phyloP scores from a whole-genome alignment of 2,888 invertebrate species.

The Polyommatus icarus region DNA sequence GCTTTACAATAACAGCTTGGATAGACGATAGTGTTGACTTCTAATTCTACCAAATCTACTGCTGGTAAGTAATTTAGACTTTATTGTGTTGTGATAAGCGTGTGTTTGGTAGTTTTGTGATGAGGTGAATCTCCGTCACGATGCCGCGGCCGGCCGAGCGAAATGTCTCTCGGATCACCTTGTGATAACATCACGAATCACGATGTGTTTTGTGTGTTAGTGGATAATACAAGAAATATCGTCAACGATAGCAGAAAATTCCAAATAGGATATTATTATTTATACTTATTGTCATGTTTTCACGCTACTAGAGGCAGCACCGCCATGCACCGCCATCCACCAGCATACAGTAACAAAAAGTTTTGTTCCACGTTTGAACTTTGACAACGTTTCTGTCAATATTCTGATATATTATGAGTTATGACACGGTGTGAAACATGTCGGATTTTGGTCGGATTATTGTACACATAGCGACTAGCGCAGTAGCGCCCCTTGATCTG shows the following conservation, averaged over 20 bases:
- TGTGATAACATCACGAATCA: conserved; percentile 4
- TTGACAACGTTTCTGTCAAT: too few species aligned
- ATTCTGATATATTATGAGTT: too few species aligned
- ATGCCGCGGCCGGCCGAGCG: background rate
- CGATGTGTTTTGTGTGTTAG: background rate
- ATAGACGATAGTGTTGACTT: background rate
- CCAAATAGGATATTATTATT: background rate
- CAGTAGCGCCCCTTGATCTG: too few species aligned
- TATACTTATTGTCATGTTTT: too few species aligned
- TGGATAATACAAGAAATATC: background rate
- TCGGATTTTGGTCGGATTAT: too few species aligned
- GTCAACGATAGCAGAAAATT: background rate
- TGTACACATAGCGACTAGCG: too few species aligned
- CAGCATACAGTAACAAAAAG: too few species aligned
- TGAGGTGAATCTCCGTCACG: background rate
- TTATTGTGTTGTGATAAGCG: background rate
- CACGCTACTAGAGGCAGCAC: too few species aligned
- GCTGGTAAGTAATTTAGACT: background rate
- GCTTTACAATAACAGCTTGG: background rate
- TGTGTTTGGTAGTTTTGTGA: background rate
- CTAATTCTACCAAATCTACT: background rate
- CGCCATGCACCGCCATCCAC: too few species aligned
- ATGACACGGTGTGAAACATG: too few species aligned
- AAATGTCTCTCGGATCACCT: conserved; percentile 17
- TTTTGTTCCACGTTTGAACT: too few species aligned